Base-by-base conservation (phyloP, 2,797 vertebrate genomes). In the Pogonophryne albipinna region DNA sequence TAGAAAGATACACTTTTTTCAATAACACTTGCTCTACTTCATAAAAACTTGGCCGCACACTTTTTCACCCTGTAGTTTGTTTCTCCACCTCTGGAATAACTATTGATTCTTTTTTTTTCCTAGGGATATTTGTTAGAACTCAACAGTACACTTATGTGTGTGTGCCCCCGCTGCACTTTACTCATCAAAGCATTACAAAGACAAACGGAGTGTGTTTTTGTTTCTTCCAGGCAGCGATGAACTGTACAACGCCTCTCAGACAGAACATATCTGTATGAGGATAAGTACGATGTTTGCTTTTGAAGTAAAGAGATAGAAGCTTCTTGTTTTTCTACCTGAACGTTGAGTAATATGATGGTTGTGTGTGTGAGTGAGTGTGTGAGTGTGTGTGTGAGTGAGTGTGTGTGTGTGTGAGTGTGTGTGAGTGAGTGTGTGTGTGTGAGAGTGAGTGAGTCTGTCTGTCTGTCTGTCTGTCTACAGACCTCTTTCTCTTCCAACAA, bases 401-500 rank as follows among this genome's bases (percentile, higher is more conserved):
- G 23, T 23, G 23, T 23, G 23, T 23, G 23, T 23, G 23, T 23
- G 23, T 23, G 23, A 3, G 23, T 3, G 23, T 4, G 23, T 4
- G 23, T 27, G n/a, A n/a, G n/a, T n/a, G n/a, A n/a, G 23, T 27
- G 23, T 1, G 23, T 8, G 34, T 8, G 34, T 38, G 34, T 34
- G 34, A 4, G 31, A 6, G 34, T 34, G 34, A 6, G 34, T 34
- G 34, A 4, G 23, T 23, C 23, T 23, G 2, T 23, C 20, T 2
- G 2, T 20, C 20, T n/a, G 20, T 23, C 0, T 23, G 2, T 23
- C 20, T 52, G 34, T 67, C 59, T 73, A 66, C 45, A 19, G 41
- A 67, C 80, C 58, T 50, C 44, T 31, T 15, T 76, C 62, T 76
- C 23, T 42, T 77, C 56, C n/a, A 9, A 71, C 34, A 63, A 13